Percentiles rank a stretch among this genome's conserved stretches.
phyloP scores from a whole-genome alignment of 2,888 invertebrate genomes.

The Endotricha flammealis region DNA sequence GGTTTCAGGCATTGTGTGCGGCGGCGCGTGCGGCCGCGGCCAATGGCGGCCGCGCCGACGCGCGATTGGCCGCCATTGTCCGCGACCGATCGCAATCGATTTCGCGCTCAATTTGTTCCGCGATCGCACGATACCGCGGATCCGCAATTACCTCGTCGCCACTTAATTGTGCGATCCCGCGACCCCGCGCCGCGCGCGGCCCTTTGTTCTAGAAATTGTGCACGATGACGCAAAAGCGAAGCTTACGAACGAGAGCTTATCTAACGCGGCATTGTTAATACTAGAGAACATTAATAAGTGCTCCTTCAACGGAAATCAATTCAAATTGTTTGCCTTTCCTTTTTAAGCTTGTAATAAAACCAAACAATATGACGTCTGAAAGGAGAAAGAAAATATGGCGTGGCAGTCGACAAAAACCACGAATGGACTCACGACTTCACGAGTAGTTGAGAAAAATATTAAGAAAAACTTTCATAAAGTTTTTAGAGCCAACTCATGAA shows the following conservation, averaged over 20 bases:
- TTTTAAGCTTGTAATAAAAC: too few species aligned
- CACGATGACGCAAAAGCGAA: neutral
- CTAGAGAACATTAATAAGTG: too few species aligned
- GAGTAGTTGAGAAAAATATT: too few species aligned
- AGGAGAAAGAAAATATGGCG: too few species aligned
- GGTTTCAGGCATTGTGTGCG: slow-evolving; percentile 41
- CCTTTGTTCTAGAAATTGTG: slow-evolving; percentile 4
- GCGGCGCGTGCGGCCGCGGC: slow-evolving; percentile 38
- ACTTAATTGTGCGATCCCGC: slow-evolving; percentile 36
- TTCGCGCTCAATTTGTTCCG: slow-evolving; percentile 37
- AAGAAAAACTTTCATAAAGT: too few species aligned
- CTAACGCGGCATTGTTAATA: too few species aligned
- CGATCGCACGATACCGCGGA: slow-evolving; percentile 42
- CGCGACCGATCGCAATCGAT: slow-evolving; percentile 33
- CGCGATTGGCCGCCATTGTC: slow-evolving; percentile 30
- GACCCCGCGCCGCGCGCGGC: slow-evolving; percentile 2
- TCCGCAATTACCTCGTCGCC: slow-evolving; percentile 39
- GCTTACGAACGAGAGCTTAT: neutral
- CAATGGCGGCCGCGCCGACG: slow-evolving; percentile 27
- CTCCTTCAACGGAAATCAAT: too few species aligned
- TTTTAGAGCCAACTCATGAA: too few species aligned
- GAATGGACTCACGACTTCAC: too few species aligned
- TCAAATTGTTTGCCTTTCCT: too few species aligned
- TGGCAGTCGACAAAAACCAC: too few species aligned
- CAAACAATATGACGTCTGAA: too few species aligned